phyloP scores from a whole-genome alignment of 2,888 invertebrate species.

The Rhimphoctona megacephalus region DNA sequence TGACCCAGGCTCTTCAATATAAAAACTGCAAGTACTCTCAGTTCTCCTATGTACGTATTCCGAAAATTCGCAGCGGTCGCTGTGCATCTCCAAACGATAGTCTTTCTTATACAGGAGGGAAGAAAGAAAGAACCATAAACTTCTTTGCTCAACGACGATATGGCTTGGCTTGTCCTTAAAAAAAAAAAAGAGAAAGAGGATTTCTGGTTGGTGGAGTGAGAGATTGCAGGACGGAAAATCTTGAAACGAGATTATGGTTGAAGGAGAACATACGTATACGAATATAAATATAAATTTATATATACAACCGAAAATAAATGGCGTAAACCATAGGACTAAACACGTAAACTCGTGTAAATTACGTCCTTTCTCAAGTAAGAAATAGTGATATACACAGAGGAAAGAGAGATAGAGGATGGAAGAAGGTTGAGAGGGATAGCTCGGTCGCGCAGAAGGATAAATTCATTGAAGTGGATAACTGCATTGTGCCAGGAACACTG shows the following conservation, averaged over 20 bases:
- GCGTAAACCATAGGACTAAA: too few relatives aligned
- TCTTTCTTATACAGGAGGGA: conserved; percentile 19
- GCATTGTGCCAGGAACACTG: conserved; percentile 83
- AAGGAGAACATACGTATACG: conserved; percentile 51
- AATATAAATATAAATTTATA: background rate
- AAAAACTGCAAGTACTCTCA: background rate
- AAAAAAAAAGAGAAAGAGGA: conserved; percentile 49
- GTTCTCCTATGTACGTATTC: background rate
- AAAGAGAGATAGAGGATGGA: conserved; percentile 45
- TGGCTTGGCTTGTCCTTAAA: conserved; percentile 29
- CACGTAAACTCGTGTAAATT: background rate
- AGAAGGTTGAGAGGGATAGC: conserved; percentile 33
- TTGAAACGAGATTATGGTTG: conserved; percentile 45
- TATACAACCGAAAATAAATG: background rate
- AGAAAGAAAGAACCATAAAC: conserved; percentile 51
- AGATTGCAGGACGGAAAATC: conserved; percentile 45
- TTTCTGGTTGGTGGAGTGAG: conserved; percentile 41
- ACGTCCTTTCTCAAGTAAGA: background rate
- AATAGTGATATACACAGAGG: conserved; percentile 1
- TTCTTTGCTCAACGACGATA: conserved; percentile 30
- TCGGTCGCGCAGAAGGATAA: conserved; percentile 74
- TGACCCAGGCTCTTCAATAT: background rate
- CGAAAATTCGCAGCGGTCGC: conserved; percentile 24
- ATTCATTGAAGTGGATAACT: conserved; percentile 83
- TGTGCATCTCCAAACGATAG: conserved; percentile 19